These are phyloP conservation scores for Promerops cafer DNA, from an alignment of 2,113 vertebrate genomes.

Conservation along the genomic window DNA sequence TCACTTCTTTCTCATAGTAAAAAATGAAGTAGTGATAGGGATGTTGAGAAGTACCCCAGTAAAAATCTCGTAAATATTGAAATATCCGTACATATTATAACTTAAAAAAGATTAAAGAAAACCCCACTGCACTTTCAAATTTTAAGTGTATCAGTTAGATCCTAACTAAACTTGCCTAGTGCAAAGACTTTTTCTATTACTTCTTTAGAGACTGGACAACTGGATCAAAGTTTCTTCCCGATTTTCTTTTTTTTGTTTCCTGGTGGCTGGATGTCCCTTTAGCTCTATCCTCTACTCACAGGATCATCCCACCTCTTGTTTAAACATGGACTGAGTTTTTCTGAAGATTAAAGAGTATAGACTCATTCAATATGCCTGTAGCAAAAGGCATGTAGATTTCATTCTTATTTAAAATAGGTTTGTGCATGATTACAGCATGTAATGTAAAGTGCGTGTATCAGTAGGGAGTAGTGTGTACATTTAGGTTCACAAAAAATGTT, in stretches of 20 bases:
- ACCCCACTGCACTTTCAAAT: fast-evolving
- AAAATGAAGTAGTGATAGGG: not conserved
- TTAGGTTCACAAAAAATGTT: not conserved
- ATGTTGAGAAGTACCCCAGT: not conserved
- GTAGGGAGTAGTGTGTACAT: not conserved
- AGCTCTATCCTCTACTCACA: not conserved
- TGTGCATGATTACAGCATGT: not conserved
- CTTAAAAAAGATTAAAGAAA: not conserved
- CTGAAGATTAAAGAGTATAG: not conserved
- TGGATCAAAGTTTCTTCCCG: not conserved
- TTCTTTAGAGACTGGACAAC: not conserved
- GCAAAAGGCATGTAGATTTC: not conserved
- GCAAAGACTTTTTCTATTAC: not conserved
- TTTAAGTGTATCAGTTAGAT: not conserved
- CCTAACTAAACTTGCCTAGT: not conserved
- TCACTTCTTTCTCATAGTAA: not conserved
- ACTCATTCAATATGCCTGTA: not conserved
- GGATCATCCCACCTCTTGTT: not conserved
- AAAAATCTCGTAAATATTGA: not conserved
- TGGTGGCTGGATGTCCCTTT: not conserved
- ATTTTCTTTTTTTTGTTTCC: not conserved
- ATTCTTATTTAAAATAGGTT: not conserved
- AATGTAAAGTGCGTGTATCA: not conserved
- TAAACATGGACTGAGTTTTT: not conserved
- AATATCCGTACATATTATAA: not conserved